Percentiles rank a stretch among this genome's conserved stretches.
Evolutionary conservation across 2,797 vertebrate species (phyloP).

Genomic region (Vireo griseus): DNA sequence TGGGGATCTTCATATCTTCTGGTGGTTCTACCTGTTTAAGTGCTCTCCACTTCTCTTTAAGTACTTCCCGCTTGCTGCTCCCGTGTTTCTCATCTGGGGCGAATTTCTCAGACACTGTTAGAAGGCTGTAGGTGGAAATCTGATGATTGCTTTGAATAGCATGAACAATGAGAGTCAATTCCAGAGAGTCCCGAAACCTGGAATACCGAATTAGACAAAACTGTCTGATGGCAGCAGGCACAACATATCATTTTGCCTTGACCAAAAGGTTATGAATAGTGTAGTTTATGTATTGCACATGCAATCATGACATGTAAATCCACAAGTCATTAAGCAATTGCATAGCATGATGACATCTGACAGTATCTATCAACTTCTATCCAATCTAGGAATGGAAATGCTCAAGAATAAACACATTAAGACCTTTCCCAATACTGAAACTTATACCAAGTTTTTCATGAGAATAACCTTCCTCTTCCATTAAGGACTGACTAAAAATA

Average conservation of each 20-base stretch:
- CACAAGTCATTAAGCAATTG: not conserved
- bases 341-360: not conserved
- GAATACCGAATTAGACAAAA: conserved; percentile 26
- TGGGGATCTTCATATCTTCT: not conserved
- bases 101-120: conserved; percentile 53
- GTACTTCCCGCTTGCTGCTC: not conserved
- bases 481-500: not conserved
- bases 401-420: not conserved
- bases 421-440: not conserved
- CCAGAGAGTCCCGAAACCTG: conserved; percentile 80
- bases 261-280: not conserved
- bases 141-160: conserved; percentile 80
- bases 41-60: not conserved
- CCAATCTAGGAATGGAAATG: not conserved
- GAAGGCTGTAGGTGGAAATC: conserved; percentile 83
- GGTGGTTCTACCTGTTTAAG: conserved; percentile 46
- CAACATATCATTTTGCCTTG: not conserved
- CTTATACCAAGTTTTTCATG: not conserved
- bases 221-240: not conserved
- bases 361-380: not conserved
- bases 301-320: not conserved
- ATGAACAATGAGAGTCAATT: conserved; percentile 75
- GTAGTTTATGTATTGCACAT: not conserved
- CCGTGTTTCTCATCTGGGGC: not conserved
- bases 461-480: not conserved